Conservation (phyloP, 2,797 vertebrate genomes). For the Phrynocephalus vlangalii region DNA sequence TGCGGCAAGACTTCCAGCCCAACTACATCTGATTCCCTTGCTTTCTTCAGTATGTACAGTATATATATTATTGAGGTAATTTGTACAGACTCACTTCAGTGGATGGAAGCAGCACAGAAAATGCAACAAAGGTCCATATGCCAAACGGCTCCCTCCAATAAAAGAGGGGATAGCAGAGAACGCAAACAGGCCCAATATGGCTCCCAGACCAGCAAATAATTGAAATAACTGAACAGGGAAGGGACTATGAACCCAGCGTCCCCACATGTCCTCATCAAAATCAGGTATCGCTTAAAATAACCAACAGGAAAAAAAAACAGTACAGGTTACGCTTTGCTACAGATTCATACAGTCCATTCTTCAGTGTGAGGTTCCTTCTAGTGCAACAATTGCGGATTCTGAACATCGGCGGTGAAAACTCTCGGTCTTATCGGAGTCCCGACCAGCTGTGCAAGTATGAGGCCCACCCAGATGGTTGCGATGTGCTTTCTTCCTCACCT, state of each 20-base stretch:
- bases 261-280: neutral
- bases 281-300: conserved; percentile 1
- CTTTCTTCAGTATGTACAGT: neutral
- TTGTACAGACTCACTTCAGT: neutral
- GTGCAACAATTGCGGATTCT: conserved; percentile 56
- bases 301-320: conserved; percentile 3
- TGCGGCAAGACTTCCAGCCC: rapidly evolving
- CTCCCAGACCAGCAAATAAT: neutral
- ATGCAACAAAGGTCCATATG: neutral
- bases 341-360: conserved; percentile 34
- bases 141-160: neutral
- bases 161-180: neutral
- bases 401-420: conserved; percentile 21
- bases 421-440: conserved; percentile 84
- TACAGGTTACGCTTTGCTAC: conserved; percentile 27
- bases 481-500: conserved; percentile 89
- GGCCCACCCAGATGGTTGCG: conserved; percentile 90
- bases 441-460: conserved; percentile 99
- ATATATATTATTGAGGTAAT: neutral
- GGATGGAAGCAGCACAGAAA: neutral
- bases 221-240: neutral
- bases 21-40: neutral
- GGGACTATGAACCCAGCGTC: neutral
- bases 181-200: neutral
- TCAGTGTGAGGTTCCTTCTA: conserved; percentile 41